Base-by-base conservation (phyloP, 2,113 vertebrate species). In the Hiodon tergisus region DNA sequence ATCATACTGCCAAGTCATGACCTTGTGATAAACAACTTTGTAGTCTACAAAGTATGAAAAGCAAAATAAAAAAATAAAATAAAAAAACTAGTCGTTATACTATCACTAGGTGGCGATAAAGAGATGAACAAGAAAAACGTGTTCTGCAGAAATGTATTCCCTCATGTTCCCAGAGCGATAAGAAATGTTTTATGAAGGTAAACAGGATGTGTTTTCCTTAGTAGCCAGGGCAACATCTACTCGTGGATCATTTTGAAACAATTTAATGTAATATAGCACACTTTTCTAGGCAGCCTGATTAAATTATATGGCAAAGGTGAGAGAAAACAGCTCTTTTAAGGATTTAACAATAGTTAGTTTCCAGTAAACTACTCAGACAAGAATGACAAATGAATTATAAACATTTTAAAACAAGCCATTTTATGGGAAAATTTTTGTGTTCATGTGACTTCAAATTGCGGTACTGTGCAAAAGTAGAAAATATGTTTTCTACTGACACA, bases 31-130 rank as follows among this genome's bases (percentile, higher is more conserved):
- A 62, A 16, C n/a, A 62, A 16, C n/a, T 16, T 16, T 13, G 59
- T 61, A 14, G 4, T 61, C 31, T 31, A 31, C 31, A 31, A 31
- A 31, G 31, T 31, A 31, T 31, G 31, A 31, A 31, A 31, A 31
- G 31, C 31, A 55, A 55, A 8, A 55, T 55, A 8, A 55, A 55
- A 55, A 55, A n/a, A n/a, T n/a, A n/a, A n/a, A 10, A 11, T 14
- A 60, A 4, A 14, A 10, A 60, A 3, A 13, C 59, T 61, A 61
- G n/a, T 61, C 4, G 31, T 31, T 31, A 31, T 9, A 4, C 58
- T 6, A n/a, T 46, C 89, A 84, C 85, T 83, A 88, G 87, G 80
- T 81, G 85, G 76, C 76, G 59, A 31, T 78, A 48, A 5, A 72
- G 10, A 71, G 17, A 31, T 31, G 31, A 31, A 31, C 31, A 31